Base-by-base conservation (phyloP, 1,140 invertebrate species). In the Maconellicoccus hirsutus region DNA sequence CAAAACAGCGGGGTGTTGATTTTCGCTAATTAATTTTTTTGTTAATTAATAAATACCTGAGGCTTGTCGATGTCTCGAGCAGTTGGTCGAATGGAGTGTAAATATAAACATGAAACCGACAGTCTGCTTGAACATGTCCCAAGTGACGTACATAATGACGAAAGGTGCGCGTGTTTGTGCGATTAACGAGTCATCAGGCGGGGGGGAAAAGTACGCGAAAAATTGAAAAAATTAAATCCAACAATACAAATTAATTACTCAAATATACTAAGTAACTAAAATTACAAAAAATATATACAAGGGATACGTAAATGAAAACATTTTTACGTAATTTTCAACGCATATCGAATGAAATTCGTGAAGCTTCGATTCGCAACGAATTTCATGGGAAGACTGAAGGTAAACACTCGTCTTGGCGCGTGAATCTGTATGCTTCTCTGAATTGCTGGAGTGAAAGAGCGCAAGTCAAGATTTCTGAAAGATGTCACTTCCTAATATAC, bases 401-500 rank as follows among this genome's bases (percentile, higher is more conserved):
- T 14, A 6, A 16, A 16, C n/a, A 16, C n/a, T 52, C 6, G 42
- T 52, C 42, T 14, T 16, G 42, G 12, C 42, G n/a, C n/a, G 42
- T 52, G 16, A 52, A 52, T 16, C 42, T 52, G 42, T 16, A 52
- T 52, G n/a, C n/a, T 52, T 52, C 42, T 52, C 42, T 52, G 10
- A 19, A 19, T 19, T 16, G 42, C 10, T 52, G 42, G 12, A 19
- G 10, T 19, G 42, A 16, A 19, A 52, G 12, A 19, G 42, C 42
- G 42, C 42, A 52, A 52, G 42, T 52, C 42, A 19, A 14, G 42
- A 52, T 52, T 52, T 52, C 12, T 16, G 42, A 52, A 52, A 52
- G 42, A 52, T 52, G 42, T 52, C 42, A 52, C 42, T 52, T 52
- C 42, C 42, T 52, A 52, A 52, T 52, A 52, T 52, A 52, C 42